These are phyloP conservation scores for Cassiopea xamachana DNA, from an alignment of 30 jellyfish, hydroid and myxozoan genomes.

Conservation along the genomic window DNA sequence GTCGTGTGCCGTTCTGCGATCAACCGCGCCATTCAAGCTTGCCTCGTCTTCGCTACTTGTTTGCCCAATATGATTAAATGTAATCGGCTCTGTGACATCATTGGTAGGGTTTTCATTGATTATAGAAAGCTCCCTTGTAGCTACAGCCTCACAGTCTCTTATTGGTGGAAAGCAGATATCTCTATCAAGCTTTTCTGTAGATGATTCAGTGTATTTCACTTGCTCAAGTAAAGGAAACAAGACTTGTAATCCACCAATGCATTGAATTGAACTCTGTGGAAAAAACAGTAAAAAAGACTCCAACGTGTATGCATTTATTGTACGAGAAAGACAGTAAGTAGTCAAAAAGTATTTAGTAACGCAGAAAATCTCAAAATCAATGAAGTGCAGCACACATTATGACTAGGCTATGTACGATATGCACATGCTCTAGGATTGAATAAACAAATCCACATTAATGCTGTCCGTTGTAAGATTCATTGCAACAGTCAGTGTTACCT, in stretches of 20 bases:
- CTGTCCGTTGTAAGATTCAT: no score
- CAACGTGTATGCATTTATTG: background rate
- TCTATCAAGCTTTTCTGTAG: constrained; percentile 19
- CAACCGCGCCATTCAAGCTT: background rate
- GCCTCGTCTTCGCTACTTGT: constrained; percentile 20
- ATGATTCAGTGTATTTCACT: constrained; percentile 53
- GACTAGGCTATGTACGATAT: no score
- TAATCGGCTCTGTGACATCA: constrained; percentile 7
- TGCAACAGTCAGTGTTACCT: constrained; percentile 35
- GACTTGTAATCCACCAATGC: constrained; percentile 91
- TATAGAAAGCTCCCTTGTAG: constrained; percentile 37
- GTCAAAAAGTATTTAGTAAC: no score
- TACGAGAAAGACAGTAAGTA: no score
- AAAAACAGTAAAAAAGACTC: background rate
- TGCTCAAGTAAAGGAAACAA: constrained; percentile 92
- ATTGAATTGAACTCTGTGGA: constrained; percentile 85
- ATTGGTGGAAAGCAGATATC: constrained; percentile 20
- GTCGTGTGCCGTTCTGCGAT: background rate
- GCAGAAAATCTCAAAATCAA: no score
- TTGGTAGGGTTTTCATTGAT: background rate
- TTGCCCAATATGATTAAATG: constrained; percentile 33
- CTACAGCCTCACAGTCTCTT: constrained; percentile 9
- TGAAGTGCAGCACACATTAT: no score
- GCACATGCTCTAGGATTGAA: no score
- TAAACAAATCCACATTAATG: no score